These are phyloP conservation scores for Euzetes globulus DNA, from an alignment of 2,888 invertebrate genomes.

Conservation along the genomic window DNA sequence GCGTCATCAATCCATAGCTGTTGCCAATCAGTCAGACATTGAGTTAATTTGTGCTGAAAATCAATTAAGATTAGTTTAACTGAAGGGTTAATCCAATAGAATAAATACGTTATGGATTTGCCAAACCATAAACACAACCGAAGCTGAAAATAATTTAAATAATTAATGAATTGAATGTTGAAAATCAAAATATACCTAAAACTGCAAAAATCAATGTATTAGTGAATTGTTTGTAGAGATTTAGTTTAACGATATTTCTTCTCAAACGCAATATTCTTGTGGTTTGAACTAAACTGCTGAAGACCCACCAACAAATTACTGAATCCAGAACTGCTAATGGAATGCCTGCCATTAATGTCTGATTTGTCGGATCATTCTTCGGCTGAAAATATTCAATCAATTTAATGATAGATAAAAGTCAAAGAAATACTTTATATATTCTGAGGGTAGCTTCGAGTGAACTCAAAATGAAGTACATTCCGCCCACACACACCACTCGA, in stretches of 20 bases:
- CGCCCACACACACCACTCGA: conserved; percentile 74
- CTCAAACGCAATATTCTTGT: conserved; percentile 77
- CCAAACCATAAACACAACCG: conserved; percentile 87
- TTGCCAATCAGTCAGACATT: conserved; percentile 64
- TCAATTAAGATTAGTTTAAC: not conserved
- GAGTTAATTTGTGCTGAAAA: conserved; percentile 35
- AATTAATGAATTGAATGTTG: not conserved
- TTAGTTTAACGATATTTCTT: conserved; percentile 79
- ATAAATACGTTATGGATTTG: conserved; percentile 76
- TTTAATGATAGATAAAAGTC: not conserved
- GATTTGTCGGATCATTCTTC: conserved; percentile 57
- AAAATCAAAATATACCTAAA: conserved; percentile 49
- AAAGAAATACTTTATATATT: conserved; percentile 51
- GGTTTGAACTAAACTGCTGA: conserved; percentile 66
- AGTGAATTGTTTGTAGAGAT: conserved; percentile 84
- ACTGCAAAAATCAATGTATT: conserved; percentile 87
- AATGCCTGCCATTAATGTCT: conserved; percentile 67
- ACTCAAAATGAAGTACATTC: conserved; percentile 72
- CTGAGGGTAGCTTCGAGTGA: conserved; percentile 78
- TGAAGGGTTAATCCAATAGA: too few species aligned
- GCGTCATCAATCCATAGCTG: conserved; percentile 90
- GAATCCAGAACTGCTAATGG: conserved; percentile 66
- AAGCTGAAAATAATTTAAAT: conserved; percentile 52
- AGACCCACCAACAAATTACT: conserved; percentile 78
- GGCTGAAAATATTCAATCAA: conserved; percentile 49